These are phyloP conservation scores for Laothoe populi DNA, from an alignment of 2,888 invertebrate species.

Conservation along the genomic window DNA sequence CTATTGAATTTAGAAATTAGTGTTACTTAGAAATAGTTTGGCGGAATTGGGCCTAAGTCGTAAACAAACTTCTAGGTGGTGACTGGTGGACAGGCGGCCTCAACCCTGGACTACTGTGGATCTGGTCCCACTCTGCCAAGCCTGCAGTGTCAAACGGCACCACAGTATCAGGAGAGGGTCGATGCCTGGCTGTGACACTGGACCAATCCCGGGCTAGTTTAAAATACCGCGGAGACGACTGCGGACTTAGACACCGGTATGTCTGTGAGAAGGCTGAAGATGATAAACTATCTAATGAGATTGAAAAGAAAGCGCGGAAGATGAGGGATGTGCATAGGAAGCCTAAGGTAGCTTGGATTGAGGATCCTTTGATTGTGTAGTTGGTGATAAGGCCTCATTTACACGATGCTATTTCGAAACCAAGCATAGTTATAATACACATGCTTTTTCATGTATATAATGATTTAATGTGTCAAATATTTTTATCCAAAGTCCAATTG, in stretches of 20 bases:
- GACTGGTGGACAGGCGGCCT: constrained; percentile 94
- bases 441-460: too few relatives aligned
- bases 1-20: too few relatives aligned
- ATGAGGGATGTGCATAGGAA: constrained; percentile 34
- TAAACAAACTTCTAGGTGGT: constrained; percentile 79
- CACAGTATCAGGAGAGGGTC: constrained; percentile 85
- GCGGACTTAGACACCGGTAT: constrained; percentile 87
- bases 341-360: constrained; percentile 41
- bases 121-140: constrained; percentile 93
- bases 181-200: constrained; percentile 89
- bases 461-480: too few relatives aligned
- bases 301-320: constrained; percentile 75
- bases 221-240: constrained; percentile 90
- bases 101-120: constrained; percentile 94
- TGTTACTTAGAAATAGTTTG: too few relatives aligned
- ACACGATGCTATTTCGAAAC: not conserved
- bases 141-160: constrained; percentile 85
- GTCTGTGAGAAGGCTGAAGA: constrained; percentile 89
- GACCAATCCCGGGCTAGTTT: constrained; percentile 86
- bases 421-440: not conserved
- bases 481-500: too few relatives aligned
- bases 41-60: too few relatives aligned
- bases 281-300: constrained; percentile 85
- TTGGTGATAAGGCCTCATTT: not conserved
- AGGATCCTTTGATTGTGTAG: constrained; percentile 29